A percentile compares a stretch with the other conserved stretches of the same genome.
Evolutionary conservation across 1,140 invertebrate genomes (phyloP).

Genomic region (Dufourea novaeangliae): DNA sequence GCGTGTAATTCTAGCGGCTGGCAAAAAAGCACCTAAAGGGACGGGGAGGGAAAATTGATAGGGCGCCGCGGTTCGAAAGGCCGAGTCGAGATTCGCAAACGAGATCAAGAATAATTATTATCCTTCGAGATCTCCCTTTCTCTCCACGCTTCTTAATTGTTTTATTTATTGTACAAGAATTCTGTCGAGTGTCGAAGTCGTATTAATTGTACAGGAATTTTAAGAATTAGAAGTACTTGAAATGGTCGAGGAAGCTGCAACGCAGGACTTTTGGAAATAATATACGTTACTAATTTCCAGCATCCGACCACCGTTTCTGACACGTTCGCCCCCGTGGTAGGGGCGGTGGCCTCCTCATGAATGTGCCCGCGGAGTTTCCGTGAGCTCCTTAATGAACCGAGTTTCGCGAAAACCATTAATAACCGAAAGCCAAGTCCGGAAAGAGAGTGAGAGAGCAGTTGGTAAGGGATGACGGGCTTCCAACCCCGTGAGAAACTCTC

Average conservation of each 20-base stretch:
- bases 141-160: no score
- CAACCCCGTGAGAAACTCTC: slow-evolving; percentile 35
- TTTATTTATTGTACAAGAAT: not conserved
- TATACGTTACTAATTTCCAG: slow-evolving; percentile 72
- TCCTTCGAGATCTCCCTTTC: no score
- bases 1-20: slow-evolving; percentile 41
- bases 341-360: slow-evolving; percentile 61
- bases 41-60: slow-evolving; percentile 8
- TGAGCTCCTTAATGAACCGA: slow-evolving; percentile 76
- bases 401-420: slow-evolving; percentile 78
- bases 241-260: not conserved
- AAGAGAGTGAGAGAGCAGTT: slow-evolving; percentile 37
- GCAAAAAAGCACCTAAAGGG: not conserved
- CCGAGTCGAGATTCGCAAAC: not conserved
- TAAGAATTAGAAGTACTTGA: not conserved
- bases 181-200: not conserved
- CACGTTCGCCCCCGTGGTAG: slow-evolving; percentile 18
- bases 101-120: not conserved
- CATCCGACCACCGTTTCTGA: slow-evolving; percentile 36
- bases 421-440: slow-evolving; percentile 68
- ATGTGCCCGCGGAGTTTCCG: slow-evolving; percentile 72
- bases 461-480: slow-evolving; percentile 19
- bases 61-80: not conserved
- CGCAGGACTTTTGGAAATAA: slow-evolving; percentile 61
- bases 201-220: no score